Evolutionary conservation across 2,797 vertebrate genomes (phyloP).

Genomic region (Pelodytes ibericus): DNA sequence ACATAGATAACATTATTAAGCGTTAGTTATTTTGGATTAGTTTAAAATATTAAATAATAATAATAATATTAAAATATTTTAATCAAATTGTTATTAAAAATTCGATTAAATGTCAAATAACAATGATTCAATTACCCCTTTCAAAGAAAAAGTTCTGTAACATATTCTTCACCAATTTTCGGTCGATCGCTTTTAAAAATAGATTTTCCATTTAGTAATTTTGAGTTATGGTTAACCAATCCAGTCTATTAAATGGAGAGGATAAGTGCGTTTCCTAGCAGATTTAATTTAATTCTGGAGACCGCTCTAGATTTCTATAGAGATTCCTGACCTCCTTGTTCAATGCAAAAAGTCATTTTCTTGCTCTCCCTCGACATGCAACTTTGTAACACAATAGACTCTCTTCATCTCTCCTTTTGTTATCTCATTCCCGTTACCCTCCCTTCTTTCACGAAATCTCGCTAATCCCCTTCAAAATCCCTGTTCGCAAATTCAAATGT

Average conservation of each 20-base stretch:
- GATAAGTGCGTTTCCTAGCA: slow-evolving; percentile 8
- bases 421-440: slow-evolving; percentile 25
- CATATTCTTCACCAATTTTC: no score
- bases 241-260: background rate
- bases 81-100: no score
- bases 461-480: slow-evolving; percentile 50
- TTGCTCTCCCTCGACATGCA: slow-evolving; percentile 27
- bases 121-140: no score
- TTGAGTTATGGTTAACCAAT: background rate
- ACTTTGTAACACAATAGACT: slow-evolving; percentile 44
- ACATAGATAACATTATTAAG: no score
- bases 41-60: no score
- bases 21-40: no score
- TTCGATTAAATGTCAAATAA: no score
- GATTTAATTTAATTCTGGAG: background rate
- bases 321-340: slow-evolving; percentile 39
- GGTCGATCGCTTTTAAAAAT: no score
- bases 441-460: slow-evolving; percentile 35
- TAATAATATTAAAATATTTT: no score
- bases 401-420: slow-evolving; percentile 39
- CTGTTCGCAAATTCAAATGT: slow-evolving; percentile 50
- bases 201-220: no score
- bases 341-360: slow-evolving; percentile 44
- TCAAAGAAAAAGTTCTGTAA: background rate
- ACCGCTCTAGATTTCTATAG: slow-evolving; percentile 35